Evolutionary conservation across 1,140 invertebrate species (phyloP), one percentile per base, ranked within the genome.

Genomic region (Piezodorus guildinii): DNA sequence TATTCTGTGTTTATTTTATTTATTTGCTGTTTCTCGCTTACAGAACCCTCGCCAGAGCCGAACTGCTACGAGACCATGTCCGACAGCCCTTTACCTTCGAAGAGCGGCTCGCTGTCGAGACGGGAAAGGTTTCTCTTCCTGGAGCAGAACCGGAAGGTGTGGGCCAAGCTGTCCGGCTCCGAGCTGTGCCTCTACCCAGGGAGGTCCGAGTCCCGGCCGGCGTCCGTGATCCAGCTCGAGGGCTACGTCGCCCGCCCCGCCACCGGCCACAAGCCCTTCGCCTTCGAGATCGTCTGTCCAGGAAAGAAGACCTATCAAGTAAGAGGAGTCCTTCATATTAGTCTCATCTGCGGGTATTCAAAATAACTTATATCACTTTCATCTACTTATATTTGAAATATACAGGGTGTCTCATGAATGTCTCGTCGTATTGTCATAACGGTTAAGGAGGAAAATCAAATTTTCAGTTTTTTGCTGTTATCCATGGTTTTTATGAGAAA

Each of bases 241-340:
- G 67, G 63, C 14, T 69, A 69, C 43, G 58, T 46, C n/a, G 68
- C 68, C 27, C 45, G 68, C 12, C 44, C 62, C 8, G 27, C 58
- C 1, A 34, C 62, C 10, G 52, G 34, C 43, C 65, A 62, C 54
- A n/a, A 39, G 21, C 23, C 21, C 19, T 34, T 15, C 17, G 39
- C 60, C 2, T 69, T 69, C 54, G 65, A 69, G 43, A 54, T 69
- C 12, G 66, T 69, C 1, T 69, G 65, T 8, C 68, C 68, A 6
- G 68, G 68, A 8, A 69, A 69, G 25, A 69, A 69, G 62, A 67
- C 68, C 8, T 68, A 69, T 63, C 68, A 69, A 59, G 68, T 69
- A 62, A 5, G 25, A 27, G 45, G 27, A 30, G 9, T 21, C 17
- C n/a, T n/a, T n/a, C n/a, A n/a, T n/a, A n/a, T n/a, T n/a, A n/a